Evolutionary conservation across 2,797 vertebrate species (phyloP).

Genomic region (Brachyalestes nurse): DNA sequence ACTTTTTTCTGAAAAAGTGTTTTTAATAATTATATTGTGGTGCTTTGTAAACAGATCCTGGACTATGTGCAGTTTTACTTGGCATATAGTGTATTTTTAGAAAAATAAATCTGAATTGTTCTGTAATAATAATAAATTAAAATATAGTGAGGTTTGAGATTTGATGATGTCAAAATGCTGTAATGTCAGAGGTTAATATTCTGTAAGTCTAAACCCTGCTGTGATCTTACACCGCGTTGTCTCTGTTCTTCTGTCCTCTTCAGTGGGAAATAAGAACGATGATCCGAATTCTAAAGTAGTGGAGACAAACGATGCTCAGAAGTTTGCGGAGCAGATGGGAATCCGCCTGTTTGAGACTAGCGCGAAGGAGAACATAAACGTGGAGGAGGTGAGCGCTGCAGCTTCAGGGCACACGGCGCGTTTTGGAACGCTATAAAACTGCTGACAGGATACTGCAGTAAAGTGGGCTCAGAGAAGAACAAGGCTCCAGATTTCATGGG

Average conservation of each 20-base stretch:
- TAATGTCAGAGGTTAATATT: background rate
- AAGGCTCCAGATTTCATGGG: background rate
- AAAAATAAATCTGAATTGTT: background rate
- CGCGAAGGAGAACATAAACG: conserved; percentile 97
- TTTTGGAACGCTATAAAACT: background rate
- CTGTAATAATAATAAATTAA: too few species aligned
- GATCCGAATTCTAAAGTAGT: conserved; percentile 97
- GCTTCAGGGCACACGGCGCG: background rate
- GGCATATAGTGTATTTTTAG: too few species aligned
- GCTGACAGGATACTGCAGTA: background rate
- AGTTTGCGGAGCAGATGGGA: conserved; percentile 98
- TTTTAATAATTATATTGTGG: too few species aligned
- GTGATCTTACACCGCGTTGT: background rate
- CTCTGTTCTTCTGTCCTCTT: background rate
- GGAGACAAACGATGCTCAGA: conserved; percentile 96
- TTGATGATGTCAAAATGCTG: background rate
- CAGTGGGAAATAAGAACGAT: conserved; percentile 99
- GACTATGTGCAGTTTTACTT: too few species aligned
- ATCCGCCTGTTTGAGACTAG: conserved; percentile 98
- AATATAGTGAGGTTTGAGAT: background rate
- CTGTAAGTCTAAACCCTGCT: background rate
- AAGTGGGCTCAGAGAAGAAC: background rate
- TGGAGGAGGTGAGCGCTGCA: conserved; percentile 88
- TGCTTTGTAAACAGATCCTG: too few species aligned
- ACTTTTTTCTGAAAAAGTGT: background rate